Percentiles rank a stretch among this genome's conserved stretches.
phyloP scores from a whole-genome alignment of 2,888 invertebrate genomes.

The Tipula helvola region DNA sequence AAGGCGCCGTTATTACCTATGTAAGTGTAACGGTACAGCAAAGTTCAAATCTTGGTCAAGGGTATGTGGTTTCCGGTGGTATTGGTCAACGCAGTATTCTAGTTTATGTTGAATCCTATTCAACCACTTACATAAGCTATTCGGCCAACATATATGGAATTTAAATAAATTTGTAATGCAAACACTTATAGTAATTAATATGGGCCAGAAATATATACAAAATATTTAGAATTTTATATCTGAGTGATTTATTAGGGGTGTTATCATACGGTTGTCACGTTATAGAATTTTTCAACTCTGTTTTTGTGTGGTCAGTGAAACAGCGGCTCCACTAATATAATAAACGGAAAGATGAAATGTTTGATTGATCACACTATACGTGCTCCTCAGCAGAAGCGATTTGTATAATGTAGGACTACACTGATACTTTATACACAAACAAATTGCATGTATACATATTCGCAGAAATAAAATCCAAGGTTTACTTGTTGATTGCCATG shows the following conservation, averaged over 20 bases:
- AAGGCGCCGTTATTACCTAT: conserved; percentile 23
- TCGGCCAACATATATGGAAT: not conserved
- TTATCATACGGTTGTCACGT: too few relatives aligned
- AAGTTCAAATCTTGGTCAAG: conserved; percentile 22
- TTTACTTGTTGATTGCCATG: not conserved
- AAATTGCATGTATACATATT: too few relatives aligned
- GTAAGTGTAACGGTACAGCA: conserved; percentile 27
- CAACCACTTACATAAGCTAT: conserved; percentile 1
- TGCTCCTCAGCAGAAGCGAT: too few relatives aligned
- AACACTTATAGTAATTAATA: not conserved
- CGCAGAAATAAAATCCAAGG: not conserved
- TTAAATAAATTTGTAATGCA: not conserved
- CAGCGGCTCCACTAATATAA: too few relatives aligned
- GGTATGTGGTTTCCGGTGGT: conserved; percentile 24
- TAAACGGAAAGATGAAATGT: not conserved
- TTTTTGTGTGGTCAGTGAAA: too few relatives aligned
- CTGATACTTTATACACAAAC: not conserved
- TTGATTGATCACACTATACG: not conserved
- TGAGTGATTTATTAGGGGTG: too few relatives aligned
- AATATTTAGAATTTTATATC: too few relatives aligned
- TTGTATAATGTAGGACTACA: not conserved
- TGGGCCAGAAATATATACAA: not conserved
- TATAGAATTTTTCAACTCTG: too few relatives aligned
- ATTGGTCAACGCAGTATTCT: conserved; percentile 22
- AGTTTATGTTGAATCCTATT: conserved; percentile 25